Evolutionary conservation across 2,797 vertebrate genomes (phyloP).

Genomic region (Neosilurus mollespiculum): DNA sequence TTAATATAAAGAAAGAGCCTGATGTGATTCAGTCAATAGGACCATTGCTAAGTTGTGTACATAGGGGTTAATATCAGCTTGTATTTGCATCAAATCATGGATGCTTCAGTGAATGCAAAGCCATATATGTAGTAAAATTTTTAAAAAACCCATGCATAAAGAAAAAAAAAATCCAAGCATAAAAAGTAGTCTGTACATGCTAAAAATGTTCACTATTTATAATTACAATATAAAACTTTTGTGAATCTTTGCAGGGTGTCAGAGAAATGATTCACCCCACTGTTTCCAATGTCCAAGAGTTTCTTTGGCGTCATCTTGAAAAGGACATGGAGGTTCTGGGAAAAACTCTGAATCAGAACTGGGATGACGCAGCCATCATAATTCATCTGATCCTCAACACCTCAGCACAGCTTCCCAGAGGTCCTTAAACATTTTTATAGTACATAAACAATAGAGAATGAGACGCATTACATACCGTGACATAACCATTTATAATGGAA

Average conservation of each 20-base stretch:
- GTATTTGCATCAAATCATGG: neutral
- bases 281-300: conserved; percentile 47
- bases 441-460: neutral
- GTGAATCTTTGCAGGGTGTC: conserved; percentile 58
- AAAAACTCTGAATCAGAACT: conserved; percentile 65
- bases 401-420: conserved; percentile 48
- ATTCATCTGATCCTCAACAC: conserved; percentile 68
- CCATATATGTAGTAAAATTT: neutral
- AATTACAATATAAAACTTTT: neutral
- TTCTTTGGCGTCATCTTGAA: conserved; percentile 72
- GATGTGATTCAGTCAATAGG: neutral
- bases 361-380: conserved; percentile 62
- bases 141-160: neutral
- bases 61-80: neutral
- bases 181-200: neutral
- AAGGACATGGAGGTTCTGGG: conserved; percentile 66
- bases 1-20: neutral
- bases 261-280: conserved; percentile 62
- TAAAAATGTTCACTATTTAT: neutral
- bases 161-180: neutral
- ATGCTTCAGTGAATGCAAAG: neutral
- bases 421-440: conserved; percentile 39
- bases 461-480: neutral
- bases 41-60: too few relatives aligned
- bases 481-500: neutral